phyloP scores from a whole-genome alignment of 1,140 invertebrate species.

The Brachionus sp. region DNA sequence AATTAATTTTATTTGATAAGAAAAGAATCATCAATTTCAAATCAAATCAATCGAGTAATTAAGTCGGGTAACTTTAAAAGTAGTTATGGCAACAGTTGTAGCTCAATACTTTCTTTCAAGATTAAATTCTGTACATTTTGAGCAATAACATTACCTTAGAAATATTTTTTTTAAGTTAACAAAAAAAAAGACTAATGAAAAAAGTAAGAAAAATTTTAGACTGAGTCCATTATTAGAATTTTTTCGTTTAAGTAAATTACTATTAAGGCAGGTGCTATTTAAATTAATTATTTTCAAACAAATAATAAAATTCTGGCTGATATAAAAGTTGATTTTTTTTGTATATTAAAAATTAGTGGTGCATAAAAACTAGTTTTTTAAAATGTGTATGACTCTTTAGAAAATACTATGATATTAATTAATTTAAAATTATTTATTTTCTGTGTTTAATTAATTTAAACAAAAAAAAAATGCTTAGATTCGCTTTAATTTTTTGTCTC shows the following conservation, averaged over 20 bases:
- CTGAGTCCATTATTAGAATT: no score
- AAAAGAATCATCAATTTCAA: neutral
- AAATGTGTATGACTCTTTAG: neutral
- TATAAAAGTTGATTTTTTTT: neutral
- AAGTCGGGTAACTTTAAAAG: neutral
- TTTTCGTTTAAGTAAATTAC: neutral
- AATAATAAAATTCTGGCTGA: neutral
- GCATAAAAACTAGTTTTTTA: neutral
- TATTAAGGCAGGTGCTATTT: neutral
- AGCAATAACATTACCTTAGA: neutral
- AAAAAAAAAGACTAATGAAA: no score
- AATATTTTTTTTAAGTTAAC: neutral
- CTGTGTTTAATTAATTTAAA: neutral
- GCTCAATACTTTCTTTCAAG: neutral
- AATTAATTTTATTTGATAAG: neutral
- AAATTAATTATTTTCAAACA: neutral
- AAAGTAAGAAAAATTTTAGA: no score
- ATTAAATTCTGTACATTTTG: neutral
- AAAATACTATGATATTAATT: constrained; percentile 6
- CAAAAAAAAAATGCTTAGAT: neutral
- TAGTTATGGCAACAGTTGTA: neutral
- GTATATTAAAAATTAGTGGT: neutral
- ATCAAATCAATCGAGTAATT: neutral
- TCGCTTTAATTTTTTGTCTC: neutral
- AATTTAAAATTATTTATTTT: neutral